These are phyloP conservation scores for Mohoua ochrocephala DNA, from an alignment of 2,113 vertebrate genomes.

Conservation along the genomic window DNA sequence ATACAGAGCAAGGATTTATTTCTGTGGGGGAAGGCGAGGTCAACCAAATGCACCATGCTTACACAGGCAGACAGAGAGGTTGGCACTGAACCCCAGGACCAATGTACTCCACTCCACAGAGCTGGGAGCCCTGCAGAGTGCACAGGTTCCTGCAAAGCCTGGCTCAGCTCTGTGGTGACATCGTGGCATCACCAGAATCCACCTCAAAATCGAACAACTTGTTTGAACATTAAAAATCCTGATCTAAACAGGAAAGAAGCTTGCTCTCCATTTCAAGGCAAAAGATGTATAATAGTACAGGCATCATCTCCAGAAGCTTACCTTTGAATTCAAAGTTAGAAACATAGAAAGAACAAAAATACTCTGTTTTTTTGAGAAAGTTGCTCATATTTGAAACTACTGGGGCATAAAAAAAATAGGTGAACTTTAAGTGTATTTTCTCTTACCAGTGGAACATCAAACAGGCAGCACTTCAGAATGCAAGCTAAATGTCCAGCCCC, in stretches of 20 bases:
- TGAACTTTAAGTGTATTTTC: background rate
- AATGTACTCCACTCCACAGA: rapidly evolving
- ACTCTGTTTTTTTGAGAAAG: background rate
- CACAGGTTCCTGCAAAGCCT: background rate
- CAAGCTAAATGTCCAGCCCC: background rate
- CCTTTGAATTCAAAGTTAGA: background rate
- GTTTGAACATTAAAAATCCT: background rate
- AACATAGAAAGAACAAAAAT: background rate
- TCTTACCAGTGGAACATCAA: background rate
- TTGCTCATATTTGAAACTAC: background rate
- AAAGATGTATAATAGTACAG: background rate
- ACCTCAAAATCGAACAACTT: background rate
- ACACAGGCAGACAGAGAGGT: background rate
- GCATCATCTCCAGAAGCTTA: background rate
- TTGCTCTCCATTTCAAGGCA: background rate
- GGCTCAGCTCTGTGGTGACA: background rate
- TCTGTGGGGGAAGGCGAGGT: background rate
- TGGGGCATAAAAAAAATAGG: background rate
- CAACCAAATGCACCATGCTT: background rate
- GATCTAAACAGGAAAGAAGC: background rate
- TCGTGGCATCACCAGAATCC: background rate
- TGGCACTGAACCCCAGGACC: background rate
- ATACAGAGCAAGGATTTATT: background rate
- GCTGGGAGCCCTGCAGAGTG: background rate
- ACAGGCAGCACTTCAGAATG: background rate